Evolutionary conservation across 2,888 invertebrate genomes (phyloP).

Genomic region (Eupithecia subumbrata): DNA sequence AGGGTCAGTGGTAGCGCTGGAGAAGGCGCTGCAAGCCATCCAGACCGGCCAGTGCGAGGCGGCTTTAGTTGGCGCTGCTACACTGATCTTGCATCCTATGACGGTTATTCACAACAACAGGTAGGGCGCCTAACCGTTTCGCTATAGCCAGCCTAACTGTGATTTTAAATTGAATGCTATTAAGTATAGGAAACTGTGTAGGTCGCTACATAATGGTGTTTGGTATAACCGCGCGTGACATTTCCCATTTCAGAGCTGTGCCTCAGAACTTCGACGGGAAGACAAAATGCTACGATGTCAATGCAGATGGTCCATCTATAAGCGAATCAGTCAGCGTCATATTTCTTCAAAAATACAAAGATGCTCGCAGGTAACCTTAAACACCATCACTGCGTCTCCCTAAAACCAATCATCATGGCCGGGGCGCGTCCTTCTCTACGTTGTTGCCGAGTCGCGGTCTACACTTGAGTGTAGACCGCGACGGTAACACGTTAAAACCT

Average conservation of each 20-base stretch:
- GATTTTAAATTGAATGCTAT: neutral
- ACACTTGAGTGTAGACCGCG: too few relatives aligned
- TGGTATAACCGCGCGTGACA: conserved; percentile 43
- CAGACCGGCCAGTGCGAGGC: conserved; percentile 66
- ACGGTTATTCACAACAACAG: conserved; percentile 64
- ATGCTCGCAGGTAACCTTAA: conserved; percentile 76
- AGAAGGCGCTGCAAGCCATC: conserved; percentile 64
- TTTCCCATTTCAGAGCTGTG: conserved; percentile 81
- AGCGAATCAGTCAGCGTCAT: conserved; percentile 84
- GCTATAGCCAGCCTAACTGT: neutral
- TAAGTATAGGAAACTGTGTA: neutral
- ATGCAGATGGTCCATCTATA: conserved; percentile 22
- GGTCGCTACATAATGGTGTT: neutral
- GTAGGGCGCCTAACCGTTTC: conserved; percentile 44
- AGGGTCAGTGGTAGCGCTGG: conserved; percentile 62
- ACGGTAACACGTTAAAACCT: too few relatives aligned
- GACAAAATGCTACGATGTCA: conserved; percentile 27
- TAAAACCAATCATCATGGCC: too few relatives aligned
- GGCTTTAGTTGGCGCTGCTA: conserved; percentile 86
- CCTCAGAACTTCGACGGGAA: conserved; percentile 22
- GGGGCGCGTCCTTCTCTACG: too few relatives aligned
- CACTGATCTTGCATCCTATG: conserved; percentile 84
- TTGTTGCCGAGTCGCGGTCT: too few relatives aligned
- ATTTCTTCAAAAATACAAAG: conserved; percentile 86
- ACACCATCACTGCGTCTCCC: too few relatives aligned